Evolutionary conservation across 2,113 vertebrate species (phyloP).

Genomic region (Oreocharis arfaki): DNA sequence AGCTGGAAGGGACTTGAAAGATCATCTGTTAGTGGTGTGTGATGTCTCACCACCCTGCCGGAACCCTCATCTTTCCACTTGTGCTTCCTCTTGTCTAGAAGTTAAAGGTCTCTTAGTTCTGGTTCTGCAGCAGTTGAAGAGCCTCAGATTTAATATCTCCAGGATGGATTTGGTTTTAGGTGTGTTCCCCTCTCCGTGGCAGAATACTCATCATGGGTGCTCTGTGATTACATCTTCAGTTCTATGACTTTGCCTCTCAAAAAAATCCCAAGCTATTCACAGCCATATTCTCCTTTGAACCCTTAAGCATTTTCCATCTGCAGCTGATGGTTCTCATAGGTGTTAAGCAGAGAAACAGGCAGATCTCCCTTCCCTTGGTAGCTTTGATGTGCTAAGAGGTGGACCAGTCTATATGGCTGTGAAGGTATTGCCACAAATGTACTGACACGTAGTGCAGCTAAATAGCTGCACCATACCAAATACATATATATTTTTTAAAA

Average conservation of each 20-base stretch:
- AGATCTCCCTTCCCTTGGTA: background rate
- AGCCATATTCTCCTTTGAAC: background rate
- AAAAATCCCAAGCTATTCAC: accelerated
- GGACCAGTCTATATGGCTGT: background rate
- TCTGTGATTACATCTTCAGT: background rate
- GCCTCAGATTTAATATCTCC: background rate
- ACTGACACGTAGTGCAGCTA: background rate
- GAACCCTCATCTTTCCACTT: background rate
- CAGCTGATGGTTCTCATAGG: background rate
- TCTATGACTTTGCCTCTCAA: background rate
- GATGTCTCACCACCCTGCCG: background rate
- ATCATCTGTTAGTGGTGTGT: background rate
- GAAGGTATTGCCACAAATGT: background rate
- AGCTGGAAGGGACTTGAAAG: background rate
- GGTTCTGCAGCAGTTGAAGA: background rate
- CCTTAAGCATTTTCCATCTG: background rate
- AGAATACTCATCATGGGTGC: background rate
- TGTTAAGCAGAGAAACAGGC: background rate
- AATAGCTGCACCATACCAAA: background rate
- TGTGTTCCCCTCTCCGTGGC: accelerated
- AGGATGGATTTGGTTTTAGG: background rate
- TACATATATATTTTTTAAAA: background rate
- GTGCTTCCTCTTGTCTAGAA: background rate
- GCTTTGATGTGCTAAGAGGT: background rate
- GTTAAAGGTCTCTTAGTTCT: background rate